A percentile compares a stretch with the other conserved stretches of the same genome.
These are phyloP conservation scores for Cosmia trapezina DNA, from an alignment of 2,888 invertebrate genomes.

Conservation along the genomic window DNA sequence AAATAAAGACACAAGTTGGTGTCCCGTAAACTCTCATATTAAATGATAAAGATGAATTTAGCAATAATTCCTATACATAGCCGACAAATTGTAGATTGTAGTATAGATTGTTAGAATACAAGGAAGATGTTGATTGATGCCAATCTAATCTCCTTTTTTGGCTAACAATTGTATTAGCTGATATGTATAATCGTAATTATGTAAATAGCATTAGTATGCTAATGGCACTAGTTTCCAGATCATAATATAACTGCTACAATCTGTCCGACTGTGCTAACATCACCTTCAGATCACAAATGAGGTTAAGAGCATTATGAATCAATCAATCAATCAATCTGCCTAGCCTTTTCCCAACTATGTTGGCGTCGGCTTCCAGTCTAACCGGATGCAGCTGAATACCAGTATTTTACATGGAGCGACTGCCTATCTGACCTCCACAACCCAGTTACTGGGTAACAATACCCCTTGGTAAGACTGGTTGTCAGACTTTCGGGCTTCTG, in stretches of 20 bases:
- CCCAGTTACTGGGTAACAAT: too few species aligned
- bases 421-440: too few species aligned
- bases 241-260: constrained; percentile 6
- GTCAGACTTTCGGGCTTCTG: too few species aligned
- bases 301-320: constrained; percentile 49
- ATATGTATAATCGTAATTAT: constrained; percentile 10
- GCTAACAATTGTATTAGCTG: not conserved
- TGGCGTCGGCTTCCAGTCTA: too few species aligned
- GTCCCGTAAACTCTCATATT: not conserved
- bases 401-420: too few species aligned
- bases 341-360: too few species aligned
- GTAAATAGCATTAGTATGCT: not conserved
- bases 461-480: too few species aligned
- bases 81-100: not conserved
- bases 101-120: not conserved
- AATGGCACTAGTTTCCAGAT: constrained; percentile 9
- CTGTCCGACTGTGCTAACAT: constrained; percentile 22
- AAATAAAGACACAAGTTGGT: not conserved
- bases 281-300: constrained; percentile 51
- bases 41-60: too few species aligned
- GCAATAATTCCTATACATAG: not conserved
- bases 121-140: not conserved
- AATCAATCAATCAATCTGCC: too few species aligned
- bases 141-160: constrained; percentile 20
- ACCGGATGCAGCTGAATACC: too few species aligned